A percentile compares a stretch with the other conserved stretches of the same genome.
These are phyloP conservation scores for Podarcis raffonei DNA, from an alignment of 2,113 vertebrate genomes.

Conservation along the genomic window DNA sequence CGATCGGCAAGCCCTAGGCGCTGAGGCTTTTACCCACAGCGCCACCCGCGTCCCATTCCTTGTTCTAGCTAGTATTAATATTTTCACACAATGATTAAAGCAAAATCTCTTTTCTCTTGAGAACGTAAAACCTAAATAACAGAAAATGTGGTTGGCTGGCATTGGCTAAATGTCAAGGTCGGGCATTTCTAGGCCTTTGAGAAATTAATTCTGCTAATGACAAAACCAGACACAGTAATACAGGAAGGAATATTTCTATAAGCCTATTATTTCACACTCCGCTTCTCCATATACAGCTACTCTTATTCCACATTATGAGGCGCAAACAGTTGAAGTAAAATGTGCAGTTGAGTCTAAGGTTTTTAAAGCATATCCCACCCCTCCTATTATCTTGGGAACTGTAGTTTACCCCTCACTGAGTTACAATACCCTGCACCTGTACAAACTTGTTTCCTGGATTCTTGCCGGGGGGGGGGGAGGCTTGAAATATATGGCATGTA, in stretches of 20 bases:
- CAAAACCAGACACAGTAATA: constrained; percentile 48
- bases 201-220: constrained; percentile 49
- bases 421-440: no score
- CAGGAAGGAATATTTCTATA: constrained; percentile 66
- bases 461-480: no score
- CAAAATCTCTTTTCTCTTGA: constrained; percentile 31
- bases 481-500: no score
- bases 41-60: no score
- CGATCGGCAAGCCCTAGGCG: no score
- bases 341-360: not conserved
- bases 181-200: constrained; percentile 45
- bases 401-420: no score
- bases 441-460: no score
- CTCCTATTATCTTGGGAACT: no score
- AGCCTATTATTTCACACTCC: constrained; percentile 43
- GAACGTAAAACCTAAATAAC: constrained; percentile 61
- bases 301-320: constrained; percentile 58
- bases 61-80: constrained; percentile 29
- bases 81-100: constrained; percentile 42
- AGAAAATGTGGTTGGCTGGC: constrained; percentile 54
- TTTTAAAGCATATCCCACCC: no score
- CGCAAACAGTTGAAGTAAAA: constrained; percentile 42
- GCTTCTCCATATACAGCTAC: constrained; percentile 19
- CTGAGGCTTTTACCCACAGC: no score
- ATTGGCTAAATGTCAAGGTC: constrained; percentile 17